Evolutionary conservation across 2,797 vertebrate species (phyloP).

Genomic region (Liparis tanakae): DNA sequence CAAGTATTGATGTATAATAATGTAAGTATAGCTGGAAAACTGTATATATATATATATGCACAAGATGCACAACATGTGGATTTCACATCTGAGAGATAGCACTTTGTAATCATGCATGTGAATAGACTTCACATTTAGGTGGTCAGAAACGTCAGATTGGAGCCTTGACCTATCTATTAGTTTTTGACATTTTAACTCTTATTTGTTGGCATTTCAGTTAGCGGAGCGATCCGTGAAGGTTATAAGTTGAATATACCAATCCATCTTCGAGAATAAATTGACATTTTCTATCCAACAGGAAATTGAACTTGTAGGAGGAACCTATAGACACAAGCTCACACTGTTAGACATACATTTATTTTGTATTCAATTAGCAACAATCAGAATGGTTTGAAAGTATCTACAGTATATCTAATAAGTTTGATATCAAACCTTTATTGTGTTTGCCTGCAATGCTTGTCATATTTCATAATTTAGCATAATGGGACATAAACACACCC

Average conservation of each 20-base stretch:
- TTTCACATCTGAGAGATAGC: background rate
- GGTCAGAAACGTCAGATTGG: slow-evolving; percentile 4
- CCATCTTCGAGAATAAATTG: slow-evolving; percentile 23
- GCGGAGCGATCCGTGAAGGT: slow-evolving; percentile 30
- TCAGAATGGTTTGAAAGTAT: background rate
- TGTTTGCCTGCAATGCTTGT: background rate
- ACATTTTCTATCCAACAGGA: slow-evolving; percentile 16
- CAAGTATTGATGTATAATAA: background rate
- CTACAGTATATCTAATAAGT: background rate
- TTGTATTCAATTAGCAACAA: background rate
- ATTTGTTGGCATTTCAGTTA: slow-evolving; percentile 55
- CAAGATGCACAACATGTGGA: background rate
- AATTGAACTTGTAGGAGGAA: slow-evolving; percentile 5
- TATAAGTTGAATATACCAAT: slow-evolving; percentile 28
- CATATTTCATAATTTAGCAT: background rate
- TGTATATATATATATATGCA: background rate
- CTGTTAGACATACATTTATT: background rate
- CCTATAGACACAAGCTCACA: background rate
- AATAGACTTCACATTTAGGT: slow-evolving; percentile 10
- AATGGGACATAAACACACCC: background rate
- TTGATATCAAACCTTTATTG: background rate
- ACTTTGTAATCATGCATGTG: background rate
- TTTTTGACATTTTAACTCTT: slow-evolving; percentile 51
- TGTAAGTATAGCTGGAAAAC: background rate
- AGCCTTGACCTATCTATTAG: slow-evolving; percentile 32